Evolutionary conservation across 2,888 invertebrate genomes (phyloP).

Genomic region (Micoletzkya japonica): DNA sequence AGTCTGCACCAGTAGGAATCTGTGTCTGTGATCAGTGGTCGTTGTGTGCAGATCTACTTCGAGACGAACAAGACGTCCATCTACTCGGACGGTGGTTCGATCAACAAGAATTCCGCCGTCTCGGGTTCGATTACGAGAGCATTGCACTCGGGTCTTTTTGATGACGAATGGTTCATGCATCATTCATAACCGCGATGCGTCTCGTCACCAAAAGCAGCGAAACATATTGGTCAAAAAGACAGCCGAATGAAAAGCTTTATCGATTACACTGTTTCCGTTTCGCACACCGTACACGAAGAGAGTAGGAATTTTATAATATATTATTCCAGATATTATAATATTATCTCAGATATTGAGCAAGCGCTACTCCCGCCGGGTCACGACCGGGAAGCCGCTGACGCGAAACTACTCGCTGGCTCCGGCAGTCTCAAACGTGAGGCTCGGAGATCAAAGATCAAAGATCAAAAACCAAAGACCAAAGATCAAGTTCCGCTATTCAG

Average conservation of each 20-base stretch:
- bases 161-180: too few relatives aligned
- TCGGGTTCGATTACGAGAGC: too few relatives aligned
- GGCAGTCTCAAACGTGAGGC: background rate
- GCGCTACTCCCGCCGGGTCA: background rate
- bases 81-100: background rate
- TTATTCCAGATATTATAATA: too few relatives aligned
- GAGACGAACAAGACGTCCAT: background rate
- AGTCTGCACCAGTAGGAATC: background rate
- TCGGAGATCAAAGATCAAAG: constrained; percentile 9
- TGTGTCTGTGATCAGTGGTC: background rate
- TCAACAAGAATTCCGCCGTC: background rate
- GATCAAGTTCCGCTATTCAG: background rate
- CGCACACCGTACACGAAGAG: too few relatives aligned
- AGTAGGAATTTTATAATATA: background rate
- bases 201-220: background rate
- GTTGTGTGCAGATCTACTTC: constrained; percentile 24
- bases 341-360: constrained; percentile 23
- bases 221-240: background rate
- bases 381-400: background rate
- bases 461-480: background rate
- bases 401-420: constrained; percentile 3
- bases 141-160: too few relatives aligned
- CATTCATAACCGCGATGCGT: too few relatives aligned
- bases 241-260: background rate
- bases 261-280: background rate